These are phyloP conservation scores for Andrena fulva DNA, from an alignment of 2,888 invertebrate species.

Conservation along the genomic window DNA sequence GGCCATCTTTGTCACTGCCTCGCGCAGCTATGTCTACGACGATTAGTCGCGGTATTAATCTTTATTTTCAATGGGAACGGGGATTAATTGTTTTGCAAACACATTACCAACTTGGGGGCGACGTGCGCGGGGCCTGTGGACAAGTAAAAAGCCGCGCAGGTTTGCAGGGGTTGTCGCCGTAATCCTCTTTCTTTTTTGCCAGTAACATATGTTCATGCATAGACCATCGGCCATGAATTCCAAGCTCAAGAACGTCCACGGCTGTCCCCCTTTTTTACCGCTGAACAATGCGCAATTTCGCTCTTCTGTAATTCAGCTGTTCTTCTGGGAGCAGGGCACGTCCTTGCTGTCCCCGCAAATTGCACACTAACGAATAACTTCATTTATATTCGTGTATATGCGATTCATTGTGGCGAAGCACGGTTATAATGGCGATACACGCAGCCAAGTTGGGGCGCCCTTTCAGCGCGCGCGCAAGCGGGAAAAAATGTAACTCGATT, in stretches of 20 bases:
- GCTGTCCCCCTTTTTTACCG: constrained; percentile 47
- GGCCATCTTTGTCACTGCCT: neutral
- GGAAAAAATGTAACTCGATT: constrained; percentile 4
- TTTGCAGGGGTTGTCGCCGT: constrained; percentile 11
- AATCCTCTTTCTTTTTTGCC: constrained; percentile 48
- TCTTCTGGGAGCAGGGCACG: constrained; percentile 10
- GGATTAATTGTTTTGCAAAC: constrained; percentile 21
- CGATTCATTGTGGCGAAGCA: constrained; percentile 27
- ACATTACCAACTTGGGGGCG: neutral
- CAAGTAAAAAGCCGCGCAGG: neutral
- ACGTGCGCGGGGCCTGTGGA: neutral
- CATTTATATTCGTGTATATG: constrained; percentile 39
- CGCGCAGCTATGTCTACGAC: neutral
- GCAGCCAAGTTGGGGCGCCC: constrained; percentile 13
- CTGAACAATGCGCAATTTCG: constrained; percentile 57
- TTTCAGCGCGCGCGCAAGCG: neutral
- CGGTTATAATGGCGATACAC: constrained; percentile 28
- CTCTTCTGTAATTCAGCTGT: constrained; percentile 35
- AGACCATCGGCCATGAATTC: constrained; percentile 50
- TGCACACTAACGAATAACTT: constrained; percentile 48
- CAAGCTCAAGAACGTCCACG: constrained; percentile 36
- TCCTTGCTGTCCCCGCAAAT: constrained; percentile 41
- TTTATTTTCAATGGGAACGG: neutral
- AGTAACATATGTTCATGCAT: constrained; percentile 27
- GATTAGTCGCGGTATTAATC: constrained; percentile 9